Evolutionary conservation across 2,113 vertebrate species (phyloP).

Genomic region (Hystrix cristata): DNA sequence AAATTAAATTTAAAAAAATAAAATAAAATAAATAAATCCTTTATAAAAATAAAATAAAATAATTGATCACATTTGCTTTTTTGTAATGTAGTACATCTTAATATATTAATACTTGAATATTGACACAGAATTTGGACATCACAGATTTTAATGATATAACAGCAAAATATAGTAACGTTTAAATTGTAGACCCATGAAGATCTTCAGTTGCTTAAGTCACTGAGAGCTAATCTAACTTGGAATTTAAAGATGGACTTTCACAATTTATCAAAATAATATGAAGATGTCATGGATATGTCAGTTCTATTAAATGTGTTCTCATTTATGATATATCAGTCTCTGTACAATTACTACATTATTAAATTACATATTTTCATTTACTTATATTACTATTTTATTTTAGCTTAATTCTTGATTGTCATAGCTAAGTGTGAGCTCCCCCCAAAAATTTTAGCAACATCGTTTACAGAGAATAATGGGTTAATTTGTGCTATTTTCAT

Average conservation of each 20-base stretch:
- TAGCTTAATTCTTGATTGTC: conserved; percentile 10
- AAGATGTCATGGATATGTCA: not conserved
- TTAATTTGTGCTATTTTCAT: not conserved
- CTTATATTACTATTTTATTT: not conserved
- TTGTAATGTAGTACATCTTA: not conserved
- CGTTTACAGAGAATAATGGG: not conserved
- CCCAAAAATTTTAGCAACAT: not conserved
- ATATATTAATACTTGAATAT: not conserved
- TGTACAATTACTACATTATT: not conserved
- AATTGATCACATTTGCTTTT: not conserved
- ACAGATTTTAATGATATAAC: not conserved
- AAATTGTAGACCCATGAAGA: not conserved
- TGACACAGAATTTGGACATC: not conserved
- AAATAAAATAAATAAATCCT: too few relatives aligned
- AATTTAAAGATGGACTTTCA: not conserved
- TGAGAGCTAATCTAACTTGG: not conserved
- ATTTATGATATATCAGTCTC: not conserved
- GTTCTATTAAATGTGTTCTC: not conserved
- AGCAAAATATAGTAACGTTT: not conserved
- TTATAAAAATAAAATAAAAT: not conserved
- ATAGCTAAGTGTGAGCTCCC: too few relatives aligned
- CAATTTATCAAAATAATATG: not conserved
- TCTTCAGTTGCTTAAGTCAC: not conserved
- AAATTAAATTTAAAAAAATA: too few relatives aligned
- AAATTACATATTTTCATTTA: not conserved